These are phyloP conservation scores for Thrips palmi DNA, from an alignment of 1,140 invertebrate genomes.

Conservation along the genomic window DNA sequence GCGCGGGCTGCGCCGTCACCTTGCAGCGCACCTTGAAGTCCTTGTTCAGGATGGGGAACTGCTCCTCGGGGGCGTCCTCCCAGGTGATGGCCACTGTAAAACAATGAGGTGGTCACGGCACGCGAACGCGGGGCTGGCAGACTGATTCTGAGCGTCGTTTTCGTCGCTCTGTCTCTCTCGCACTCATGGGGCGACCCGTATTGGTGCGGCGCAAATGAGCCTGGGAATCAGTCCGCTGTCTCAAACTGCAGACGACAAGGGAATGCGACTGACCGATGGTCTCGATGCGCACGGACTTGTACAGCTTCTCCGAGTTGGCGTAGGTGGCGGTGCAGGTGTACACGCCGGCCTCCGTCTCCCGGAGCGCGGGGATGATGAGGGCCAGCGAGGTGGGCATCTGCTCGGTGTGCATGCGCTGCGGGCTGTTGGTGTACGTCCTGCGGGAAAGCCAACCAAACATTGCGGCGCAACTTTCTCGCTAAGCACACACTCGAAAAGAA, in stretches of 20 bases:
- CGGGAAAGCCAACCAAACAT: not conserved
- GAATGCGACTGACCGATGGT: conserved; percentile 57
- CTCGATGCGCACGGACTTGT: conserved; percentile 43
- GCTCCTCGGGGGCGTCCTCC: conserved; percentile 64
- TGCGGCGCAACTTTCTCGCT: not conserved
- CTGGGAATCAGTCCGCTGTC: no score
- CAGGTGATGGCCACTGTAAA: conserved; percentile 63
- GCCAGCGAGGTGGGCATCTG: conserved; percentile 35
- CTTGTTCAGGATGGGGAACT: conserved; percentile 56
- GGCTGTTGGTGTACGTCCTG: not conserved
- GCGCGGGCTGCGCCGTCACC: conserved; percentile 65
- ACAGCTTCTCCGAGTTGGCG: conserved; percentile 41
- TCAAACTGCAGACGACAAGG: no score
- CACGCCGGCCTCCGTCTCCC: conserved; percentile 52
- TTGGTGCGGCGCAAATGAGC: no score
- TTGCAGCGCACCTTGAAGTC: conserved; percentile 64
- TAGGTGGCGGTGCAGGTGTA: conserved; percentile 71
- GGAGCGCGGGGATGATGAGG: conserved; percentile 54
- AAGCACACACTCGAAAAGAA: not conserved
- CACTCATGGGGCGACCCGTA: no score
- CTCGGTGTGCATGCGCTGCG: conserved; percentile 39
- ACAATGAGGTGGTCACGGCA: no score
- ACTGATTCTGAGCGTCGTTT: no score
- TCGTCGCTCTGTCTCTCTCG: no score
- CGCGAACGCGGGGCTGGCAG: no score